Base-by-base conservation (phyloP, 2,797 vertebrate genomes). In the Pteronotus mesoamericanus region DNA sequence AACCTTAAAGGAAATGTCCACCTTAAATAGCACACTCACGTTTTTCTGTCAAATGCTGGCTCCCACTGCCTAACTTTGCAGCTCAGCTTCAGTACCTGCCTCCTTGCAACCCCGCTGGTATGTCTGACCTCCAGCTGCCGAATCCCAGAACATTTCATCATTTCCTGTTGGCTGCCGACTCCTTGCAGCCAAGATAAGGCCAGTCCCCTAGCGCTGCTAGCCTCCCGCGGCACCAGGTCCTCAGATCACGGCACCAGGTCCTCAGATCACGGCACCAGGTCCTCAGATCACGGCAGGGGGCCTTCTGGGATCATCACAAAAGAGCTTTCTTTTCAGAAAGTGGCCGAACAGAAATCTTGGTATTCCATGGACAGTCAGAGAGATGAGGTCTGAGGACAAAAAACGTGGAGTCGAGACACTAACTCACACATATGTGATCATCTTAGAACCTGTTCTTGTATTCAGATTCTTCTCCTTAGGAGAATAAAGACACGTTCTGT, bases 131-230 rank as follows among this genome's bases (percentile, higher is more conserved):
- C 96, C 15, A 2, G 83, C 89, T 87, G 82, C 91, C 1, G 42
- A 94, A 57, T 37, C 97, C 92, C 83, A 4, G 32, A 3, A 10
- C 10, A 75, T 98, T 97, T 98, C 86, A 96, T 97, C 97, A 97
- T 96, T 98, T 98, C 98, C 98, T 98, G 97, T 92, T 94, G 95
- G 96, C 96, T 94, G 95, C 97, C 0, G 26, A 90, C 97, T 94
- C 91, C 95, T 83, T 75, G 72, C 9, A 91, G 82, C 92, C 75
- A 61, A 79, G 96, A 95, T 57, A 97, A 98, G 94, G 97, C 93
- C 74, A 89, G 89, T 94, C 90, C 86, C 79, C 75, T 4, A 24
- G 34, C 69, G 94, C 96, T 93, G 95, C 87, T 74, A 34, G 88
- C 89, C 51, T 37, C 59, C 51, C 29, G 44, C 83, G 86, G 84